phyloP scores from a whole-genome alignment of 2,888 invertebrate genomes.

The Drosophila niveifrons region DNA sequence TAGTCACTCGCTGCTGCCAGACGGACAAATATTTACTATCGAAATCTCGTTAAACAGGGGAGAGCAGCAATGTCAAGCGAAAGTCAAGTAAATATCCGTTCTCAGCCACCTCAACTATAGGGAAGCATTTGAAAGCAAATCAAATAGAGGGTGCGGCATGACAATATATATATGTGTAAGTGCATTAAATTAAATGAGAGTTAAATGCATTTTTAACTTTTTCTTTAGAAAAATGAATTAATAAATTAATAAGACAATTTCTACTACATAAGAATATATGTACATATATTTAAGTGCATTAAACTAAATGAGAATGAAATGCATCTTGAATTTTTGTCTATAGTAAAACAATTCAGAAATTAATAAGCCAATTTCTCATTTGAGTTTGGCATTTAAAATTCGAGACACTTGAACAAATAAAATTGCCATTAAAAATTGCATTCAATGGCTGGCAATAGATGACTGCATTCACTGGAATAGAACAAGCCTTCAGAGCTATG shows the following conservation, averaged over 20 bases:
- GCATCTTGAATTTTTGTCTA: no score
- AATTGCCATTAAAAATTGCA: neutral
- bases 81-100: conserved; percentile 9
- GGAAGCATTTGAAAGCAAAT: neutral
- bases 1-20: neutral
- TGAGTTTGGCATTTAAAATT: neutral
- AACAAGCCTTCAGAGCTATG: neutral
- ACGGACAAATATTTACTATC: conserved; percentile 12
- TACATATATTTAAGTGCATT: neutral
- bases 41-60: neutral
- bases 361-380: neutral
- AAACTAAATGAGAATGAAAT: neutral
- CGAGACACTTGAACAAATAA: neutral
- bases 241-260: no score
- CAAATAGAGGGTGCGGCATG: conserved; percentile 1
- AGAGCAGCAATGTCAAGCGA: neutral
- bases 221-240: no score
- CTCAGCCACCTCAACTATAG: neutral
- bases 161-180: neutral
- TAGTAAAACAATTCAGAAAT: no score
- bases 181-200: neutral
- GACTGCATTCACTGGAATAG: conserved; percentile 11
- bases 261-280: neutral
- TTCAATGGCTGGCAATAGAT: neutral
- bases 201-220: neutral